These are phyloP conservation scores for Meteorus colon DNA, from an alignment of 2,888 invertebrate species.

Conservation along the genomic window DNA sequence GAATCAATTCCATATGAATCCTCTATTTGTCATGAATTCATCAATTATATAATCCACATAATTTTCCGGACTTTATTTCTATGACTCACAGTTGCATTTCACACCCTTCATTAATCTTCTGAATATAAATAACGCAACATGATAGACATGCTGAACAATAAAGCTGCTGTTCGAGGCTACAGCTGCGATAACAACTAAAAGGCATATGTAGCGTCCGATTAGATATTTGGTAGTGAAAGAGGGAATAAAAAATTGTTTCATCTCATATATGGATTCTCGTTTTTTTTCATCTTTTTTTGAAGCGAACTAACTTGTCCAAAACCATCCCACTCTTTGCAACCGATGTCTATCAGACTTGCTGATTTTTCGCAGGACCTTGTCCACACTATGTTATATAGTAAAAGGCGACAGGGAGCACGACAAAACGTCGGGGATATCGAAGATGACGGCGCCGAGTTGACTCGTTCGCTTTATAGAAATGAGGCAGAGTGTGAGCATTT, in stretches of 20 bases:
- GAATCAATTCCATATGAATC: no score
- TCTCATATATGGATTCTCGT: background rate
- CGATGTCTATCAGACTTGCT: slow-evolving; percentile 67
- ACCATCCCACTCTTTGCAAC: background rate
- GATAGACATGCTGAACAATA: no score
- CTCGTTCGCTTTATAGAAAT: slow-evolving; percentile 35
- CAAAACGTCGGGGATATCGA: slow-evolving; percentile 37
- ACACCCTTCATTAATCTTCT: no score
- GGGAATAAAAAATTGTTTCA: background rate
- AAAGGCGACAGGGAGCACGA: slow-evolving; percentile 23
- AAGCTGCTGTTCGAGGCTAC: no score
- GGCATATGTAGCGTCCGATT: no score
- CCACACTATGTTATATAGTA: slow-evolving; percentile 22
- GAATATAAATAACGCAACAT: no score
- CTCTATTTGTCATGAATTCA: no score
- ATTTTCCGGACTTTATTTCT: no score
- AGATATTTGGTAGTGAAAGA: background rate
- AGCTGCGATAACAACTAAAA: no score
- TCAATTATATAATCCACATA: no score
- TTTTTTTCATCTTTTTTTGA: background rate
- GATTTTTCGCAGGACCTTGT: slow-evolving; percentile 60
- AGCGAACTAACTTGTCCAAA: background rate
- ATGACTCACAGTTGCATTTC: no score
- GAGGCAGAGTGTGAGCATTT: slow-evolving; percentile 61
- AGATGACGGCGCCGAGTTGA: slow-evolving; percentile 42